phyloP scores from a whole-genome alignment of 2,888 invertebrate species.

The Melieria crassipennis region DNA sequence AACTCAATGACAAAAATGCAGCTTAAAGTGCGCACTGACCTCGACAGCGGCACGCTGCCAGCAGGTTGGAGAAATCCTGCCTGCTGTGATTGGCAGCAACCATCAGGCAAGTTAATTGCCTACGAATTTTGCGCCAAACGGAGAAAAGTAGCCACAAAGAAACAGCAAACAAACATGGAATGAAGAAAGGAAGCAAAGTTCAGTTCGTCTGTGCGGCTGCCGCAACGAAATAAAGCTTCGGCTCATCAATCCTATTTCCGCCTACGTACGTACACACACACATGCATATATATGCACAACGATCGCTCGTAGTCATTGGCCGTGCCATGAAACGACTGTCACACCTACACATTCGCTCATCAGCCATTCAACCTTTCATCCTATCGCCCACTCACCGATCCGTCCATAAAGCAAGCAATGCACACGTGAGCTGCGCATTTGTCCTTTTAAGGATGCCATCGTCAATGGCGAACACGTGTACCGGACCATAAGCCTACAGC shows the following conservation, averaged over 20 bases:
- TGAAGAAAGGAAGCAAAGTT: neutral
- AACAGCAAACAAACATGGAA: neutral
- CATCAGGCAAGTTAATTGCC: slow-evolving; percentile 59
- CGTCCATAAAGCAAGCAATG: too few relatives aligned
- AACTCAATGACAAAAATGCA: too few relatives aligned
- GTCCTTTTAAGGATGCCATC: too few relatives aligned
- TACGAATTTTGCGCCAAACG: slow-evolving; percentile 22
- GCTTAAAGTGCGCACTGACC: too few relatives aligned
- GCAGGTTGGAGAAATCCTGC: slow-evolving; percentile 19
- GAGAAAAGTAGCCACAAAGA: neutral
- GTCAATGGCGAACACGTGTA: too few relatives aligned
- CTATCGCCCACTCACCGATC: too few relatives aligned
- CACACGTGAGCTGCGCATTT: too few relatives aligned
- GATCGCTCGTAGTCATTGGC: neutral
- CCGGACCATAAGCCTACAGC: too few relatives aligned
- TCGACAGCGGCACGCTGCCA: too few relatives aligned
- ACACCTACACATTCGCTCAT: neutral
- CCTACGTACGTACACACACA: too few relatives aligned
- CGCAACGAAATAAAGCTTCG: slow-evolving; percentile 3
- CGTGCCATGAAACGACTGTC: neutral
- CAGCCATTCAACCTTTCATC: neutral
- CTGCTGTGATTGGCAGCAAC: slow-evolving; percentile 56
- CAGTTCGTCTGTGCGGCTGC: neutral
- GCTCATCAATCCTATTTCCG: slow-evolving; percentile 9
- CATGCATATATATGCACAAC: too few relatives aligned